Evolutionary conservation across 2,888 invertebrate genomes (phyloP), one percentile per base, ranked within the genome.

Genomic region (Pachycephus smyrnensis): DNA sequence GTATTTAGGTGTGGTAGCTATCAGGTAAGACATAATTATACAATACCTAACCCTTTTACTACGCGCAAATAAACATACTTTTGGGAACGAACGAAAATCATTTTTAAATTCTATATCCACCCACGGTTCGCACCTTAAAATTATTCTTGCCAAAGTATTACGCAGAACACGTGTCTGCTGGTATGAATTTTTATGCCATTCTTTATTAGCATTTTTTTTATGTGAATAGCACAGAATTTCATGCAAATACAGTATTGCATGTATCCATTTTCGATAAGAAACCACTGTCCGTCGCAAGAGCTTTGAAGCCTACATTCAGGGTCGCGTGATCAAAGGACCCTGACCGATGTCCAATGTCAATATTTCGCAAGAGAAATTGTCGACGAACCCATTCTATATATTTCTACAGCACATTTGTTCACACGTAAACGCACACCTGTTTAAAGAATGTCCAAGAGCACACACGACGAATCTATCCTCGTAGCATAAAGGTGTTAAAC

Each of bases 251-350:
- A 55, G 55, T 55, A 55, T 55, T 55, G 55, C 55, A 23, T 23
- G 55, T 55, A 55, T 23, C 55, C 9, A 55, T 55, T 23, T 23
- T 55, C 55, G 55, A 55, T 55, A 55, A 55, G 23, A 23, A 55
- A 9, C 55, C 55, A 55, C 55, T 55, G 23, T 55, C 23, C 55
- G 9, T 55, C 55, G 55, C 23, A 55, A 9, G 15, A 23, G 15
- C 23, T 55, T 55, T 23, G 55, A 55, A 23, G 9, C 55, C 55
- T 55, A 76, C 79, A 86, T 83, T 82, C 84, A 85, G 84, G 84
- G 83, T 86, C 86, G 85, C 85, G 84, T 87, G 86, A 88, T 84
- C 81, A 79, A 81, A 76, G 76, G 68, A 68, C 78, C 78, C 77
- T 37, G 73, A 68, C 35, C 78, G 75, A 76, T n/a, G 37, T 36